These are phyloP conservation scores for Cyphomyrus plagiostoma DNA, from an alignment of 2,113 vertebrate species.

Conservation along the genomic window DNA sequence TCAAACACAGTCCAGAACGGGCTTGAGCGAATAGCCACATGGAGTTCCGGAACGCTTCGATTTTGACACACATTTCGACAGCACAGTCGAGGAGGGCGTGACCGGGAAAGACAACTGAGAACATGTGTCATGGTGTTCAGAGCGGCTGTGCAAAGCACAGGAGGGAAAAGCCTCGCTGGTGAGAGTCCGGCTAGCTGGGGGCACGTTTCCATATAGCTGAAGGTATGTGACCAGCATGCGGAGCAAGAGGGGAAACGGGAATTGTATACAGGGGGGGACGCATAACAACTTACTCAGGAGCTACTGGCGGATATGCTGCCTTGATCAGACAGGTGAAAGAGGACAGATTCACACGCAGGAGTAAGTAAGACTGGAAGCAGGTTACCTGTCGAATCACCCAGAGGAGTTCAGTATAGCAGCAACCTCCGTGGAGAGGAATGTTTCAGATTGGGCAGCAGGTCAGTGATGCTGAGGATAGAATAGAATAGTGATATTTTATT, in stretches of 20 bases:
- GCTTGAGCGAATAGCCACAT: neutral
- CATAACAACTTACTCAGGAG: neutral
- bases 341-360: slow-evolving; percentile 10
- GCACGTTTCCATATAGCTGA: neutral
- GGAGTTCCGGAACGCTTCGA: neutral
- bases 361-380: neutral
- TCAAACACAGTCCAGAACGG: neutral
- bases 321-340: slow-evolving; percentile 1
- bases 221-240: neutral
- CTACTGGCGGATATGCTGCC: neutral
- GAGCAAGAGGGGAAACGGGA: neutral
- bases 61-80: neutral
- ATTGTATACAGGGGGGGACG: neutral
- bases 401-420: neutral
- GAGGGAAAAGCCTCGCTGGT: neutral
- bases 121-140: neutral
- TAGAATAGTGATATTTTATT: neutral
- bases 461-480: neutral
- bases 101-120: neutral
- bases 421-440: neutral
- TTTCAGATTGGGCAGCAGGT: neutral
- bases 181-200: neutral
- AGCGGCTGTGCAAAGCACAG: too few species aligned
- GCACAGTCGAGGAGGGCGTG: neutral
- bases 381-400: neutral